A percentile compares a stretch with the other conserved stretches of the same genome.
Evolutionary conservation across 2,888 invertebrate genomes (phyloP).

Genomic region (Tryphoninae sp.): DNA sequence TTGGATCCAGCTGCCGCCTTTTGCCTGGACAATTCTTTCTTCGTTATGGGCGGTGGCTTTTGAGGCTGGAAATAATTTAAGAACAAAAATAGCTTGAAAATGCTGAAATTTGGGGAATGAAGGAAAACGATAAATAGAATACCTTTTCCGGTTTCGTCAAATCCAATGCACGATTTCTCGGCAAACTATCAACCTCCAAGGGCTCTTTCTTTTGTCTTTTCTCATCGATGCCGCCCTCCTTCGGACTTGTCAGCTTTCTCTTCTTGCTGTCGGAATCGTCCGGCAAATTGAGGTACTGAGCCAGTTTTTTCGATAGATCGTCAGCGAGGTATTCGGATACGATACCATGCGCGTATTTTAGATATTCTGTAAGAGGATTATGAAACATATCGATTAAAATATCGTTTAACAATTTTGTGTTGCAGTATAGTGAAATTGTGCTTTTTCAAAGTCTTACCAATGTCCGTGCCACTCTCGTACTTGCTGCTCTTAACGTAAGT

Average conservation of each 20-base stretch:
- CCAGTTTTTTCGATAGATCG: conserved; percentile 86
- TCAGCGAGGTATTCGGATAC: conserved; percentile 90
- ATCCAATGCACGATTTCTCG: conserved; percentile 78
- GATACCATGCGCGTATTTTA: conserved; percentile 90
- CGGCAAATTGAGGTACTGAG: conserved; percentile 86
- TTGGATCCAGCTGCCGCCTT: conserved; percentile 92
- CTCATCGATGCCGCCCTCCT: conserved; percentile 70
- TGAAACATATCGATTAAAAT: not conserved
- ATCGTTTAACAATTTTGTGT: not conserved
- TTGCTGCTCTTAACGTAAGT: conserved; percentile 88
- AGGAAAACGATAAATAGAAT: not conserved
- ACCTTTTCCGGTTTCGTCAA: conserved; percentile 78
- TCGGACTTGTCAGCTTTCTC: conserved; percentile 77
- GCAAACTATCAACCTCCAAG: conserved; percentile 80
- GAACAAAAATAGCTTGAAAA: conserved; percentile 35
- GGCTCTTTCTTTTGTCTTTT: conserved; percentile 79
- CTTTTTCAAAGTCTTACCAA: conserved; percentile 79
- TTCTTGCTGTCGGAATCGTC: conserved; percentile 82
- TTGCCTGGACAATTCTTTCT: conserved; percentile 89
- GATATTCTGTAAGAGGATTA: conserved; percentile 83
- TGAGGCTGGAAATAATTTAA: conserved; percentile 74
- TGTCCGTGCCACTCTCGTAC: conserved; percentile 83
- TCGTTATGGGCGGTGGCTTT: conserved; percentile 83
- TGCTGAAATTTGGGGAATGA: conserved; percentile 3
- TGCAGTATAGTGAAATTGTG: not conserved